Evolutionary conservation across 2,113 vertebrate species (phyloP), one percentile per base, ranked within the genome.

Genomic region (Ginglymostoma cirratum): DNA sequence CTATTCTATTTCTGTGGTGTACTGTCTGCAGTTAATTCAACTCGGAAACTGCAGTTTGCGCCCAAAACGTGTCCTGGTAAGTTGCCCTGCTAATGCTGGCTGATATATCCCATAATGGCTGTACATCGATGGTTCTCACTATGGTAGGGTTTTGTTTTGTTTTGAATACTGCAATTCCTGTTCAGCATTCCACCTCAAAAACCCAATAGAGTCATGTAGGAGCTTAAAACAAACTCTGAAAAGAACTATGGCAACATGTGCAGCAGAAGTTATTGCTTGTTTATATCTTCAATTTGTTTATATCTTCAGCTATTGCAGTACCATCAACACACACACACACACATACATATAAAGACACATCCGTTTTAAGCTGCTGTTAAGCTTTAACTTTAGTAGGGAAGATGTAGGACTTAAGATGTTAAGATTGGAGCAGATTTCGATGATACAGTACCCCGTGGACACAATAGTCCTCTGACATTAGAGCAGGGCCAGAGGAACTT

Each of bases 1-100:
- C 42, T 52, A 89, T 89, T 89, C 24, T 27, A 87, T 45, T 24
- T 66, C 90, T 21, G 10, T 52, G 85, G 86, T 34, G 86, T 27
- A 27, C 48, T 15, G 86, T 24, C 15, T 48, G 48, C 86, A 89
- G 86, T 89, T 89, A 61, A 0, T 15, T 89, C 86, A 89, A 24
- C 48, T 61, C 45, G 7, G 19, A 34, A 89, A 89, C 86, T 89
- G 30, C 38, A 83, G 86, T 61, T 92, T 38, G 65, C 65, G 5
- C 89, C 52, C 89, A 92, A 66, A 92, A 66, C 66, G n/a, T 92
- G 89, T 92, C 34, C 61, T 92, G 89, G n/a, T 15, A 34, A 17
- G 14, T 38, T 19, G 30, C 89, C 65, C 86, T 55, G 86, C 8
- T 30, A 8, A 10, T 27, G 48, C 61, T 34, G 17, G 30, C 89